Percentiles rank a stretch among this genome's conserved stretches.
Conservation (phyloP, 2,797 vertebrate species). For the Moxostoma hubbsi region DNA sequence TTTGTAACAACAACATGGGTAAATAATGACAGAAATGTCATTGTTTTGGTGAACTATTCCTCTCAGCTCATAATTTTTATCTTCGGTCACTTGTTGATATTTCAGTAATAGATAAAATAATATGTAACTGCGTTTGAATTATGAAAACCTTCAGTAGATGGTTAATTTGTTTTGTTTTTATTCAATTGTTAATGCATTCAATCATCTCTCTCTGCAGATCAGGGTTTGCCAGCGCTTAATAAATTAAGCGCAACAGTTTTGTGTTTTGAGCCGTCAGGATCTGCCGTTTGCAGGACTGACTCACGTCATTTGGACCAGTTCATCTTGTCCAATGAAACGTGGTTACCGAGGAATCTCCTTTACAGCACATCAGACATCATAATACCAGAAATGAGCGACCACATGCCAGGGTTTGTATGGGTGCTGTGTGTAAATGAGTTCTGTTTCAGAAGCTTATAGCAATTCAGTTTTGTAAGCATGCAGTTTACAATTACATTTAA, state of each 20-base stretch:
- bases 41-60: too few species aligned
- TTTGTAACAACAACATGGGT: too few species aligned
- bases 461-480: too few species aligned
- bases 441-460: too few species aligned
- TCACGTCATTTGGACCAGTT: constrained; percentile 70
- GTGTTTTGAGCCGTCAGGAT: constrained; percentile 70
- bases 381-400: constrained; percentile 63
- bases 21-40: too few species aligned
- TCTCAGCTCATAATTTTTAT: too few species aligned
- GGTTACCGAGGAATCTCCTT: constrained; percentile 58
- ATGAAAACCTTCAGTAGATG: too few species aligned
- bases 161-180: background rate
- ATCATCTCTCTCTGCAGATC: constrained; percentile 66
- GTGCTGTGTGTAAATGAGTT: background rate
- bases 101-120: too few species aligned
- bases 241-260: constrained; percentile 73
- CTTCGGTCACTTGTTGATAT: too few species aligned
- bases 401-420: constrained; percentile 59
- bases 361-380: constrained; percentile 61
- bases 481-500: too few species aligned
- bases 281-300: constrained; percentile 68
- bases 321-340: constrained; percentile 22
- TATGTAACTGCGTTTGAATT: too few species aligned
- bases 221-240: constrained; percentile 68
- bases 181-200: too few species aligned